Evolutionary conservation across 2,113 vertebrate genomes (phyloP).

Genomic region (Mormoops blainvillei): DNA sequence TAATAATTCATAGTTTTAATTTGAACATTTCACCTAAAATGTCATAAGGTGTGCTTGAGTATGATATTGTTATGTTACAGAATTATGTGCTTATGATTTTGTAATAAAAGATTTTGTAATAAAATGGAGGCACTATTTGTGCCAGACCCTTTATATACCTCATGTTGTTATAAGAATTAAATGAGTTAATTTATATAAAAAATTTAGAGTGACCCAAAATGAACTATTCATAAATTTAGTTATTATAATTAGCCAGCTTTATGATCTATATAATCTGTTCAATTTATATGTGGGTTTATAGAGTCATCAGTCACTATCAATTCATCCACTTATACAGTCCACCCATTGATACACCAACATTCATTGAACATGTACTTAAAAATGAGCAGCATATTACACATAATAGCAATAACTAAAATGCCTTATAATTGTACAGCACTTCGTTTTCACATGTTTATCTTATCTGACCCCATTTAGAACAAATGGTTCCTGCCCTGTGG

Average conservation of each 20-base stretch:
- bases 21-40: too few species aligned
- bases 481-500: not conserved
- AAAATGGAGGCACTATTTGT: too few species aligned
- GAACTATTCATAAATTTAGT: not conserved
- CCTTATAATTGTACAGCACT: not conserved
- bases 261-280: not conserved
- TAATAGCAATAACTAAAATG: not conserved
- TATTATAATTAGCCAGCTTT: not conserved
- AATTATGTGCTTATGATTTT: too few species aligned
- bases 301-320: not conserved
- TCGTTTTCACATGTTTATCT: not conserved
- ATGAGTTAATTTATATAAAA: not conserved
- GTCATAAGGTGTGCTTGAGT: too few species aligned
- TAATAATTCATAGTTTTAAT: too few species aligned
- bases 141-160: too few species aligned
- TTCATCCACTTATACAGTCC: not conserved
- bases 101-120: too few species aligned
- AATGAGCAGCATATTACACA: not conserved
- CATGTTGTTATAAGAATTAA: not conserved
- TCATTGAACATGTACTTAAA: not conserved
- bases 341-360: not conserved
- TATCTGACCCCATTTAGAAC: not conserved
- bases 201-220: not conserved
- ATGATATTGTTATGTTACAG: too few species aligned
- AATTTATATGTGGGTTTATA: not conserved